phyloP scores from a whole-genome alignment of 1,140 invertebrate species.

The Aricia agestis region DNA sequence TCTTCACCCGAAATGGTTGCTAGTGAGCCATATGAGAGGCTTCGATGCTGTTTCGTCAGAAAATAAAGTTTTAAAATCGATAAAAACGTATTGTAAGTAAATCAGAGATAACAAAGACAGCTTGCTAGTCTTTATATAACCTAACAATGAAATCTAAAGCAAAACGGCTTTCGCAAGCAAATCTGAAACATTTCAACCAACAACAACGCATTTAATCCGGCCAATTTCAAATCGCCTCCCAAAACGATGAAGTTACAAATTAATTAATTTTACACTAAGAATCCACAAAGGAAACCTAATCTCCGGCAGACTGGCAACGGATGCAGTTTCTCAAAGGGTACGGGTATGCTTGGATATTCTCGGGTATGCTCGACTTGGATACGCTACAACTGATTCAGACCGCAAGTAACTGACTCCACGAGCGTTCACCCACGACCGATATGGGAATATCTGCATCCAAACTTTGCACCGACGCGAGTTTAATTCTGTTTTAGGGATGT shows the following conservation, averaged over 20 bases:
- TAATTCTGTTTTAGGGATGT: background rate
- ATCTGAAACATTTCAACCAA: no score
- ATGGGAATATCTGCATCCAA: conserved; percentile 25
- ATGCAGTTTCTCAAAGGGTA: conserved; percentile 30
- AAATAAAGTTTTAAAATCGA: no score
- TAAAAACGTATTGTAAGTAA: no score
- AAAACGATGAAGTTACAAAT: background rate
- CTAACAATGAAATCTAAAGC: no score
- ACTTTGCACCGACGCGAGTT: background rate
- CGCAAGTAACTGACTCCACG: background rate
- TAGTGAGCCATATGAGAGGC: no score
- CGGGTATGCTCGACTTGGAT: conserved; percentile 23
- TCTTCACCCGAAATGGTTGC: no score
- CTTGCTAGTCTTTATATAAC: no score
- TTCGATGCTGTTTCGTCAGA: no score
- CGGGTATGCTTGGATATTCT: conserved; percentile 24
- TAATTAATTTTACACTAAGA: background rate
- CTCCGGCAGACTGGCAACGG: conserved; percentile 36
- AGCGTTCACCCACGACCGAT: conserved; percentile 23
- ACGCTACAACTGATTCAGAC: conserved; percentile 11
- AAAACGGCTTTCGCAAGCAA: no score
- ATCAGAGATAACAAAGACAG: no score
- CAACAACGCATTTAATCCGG: no score
- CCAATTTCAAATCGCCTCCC: no score
- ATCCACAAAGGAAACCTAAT: conserved; percentile 44